Conservation (phyloP, 2,888 invertebrate genomes). For the Mythimna loreyi region DNA sequence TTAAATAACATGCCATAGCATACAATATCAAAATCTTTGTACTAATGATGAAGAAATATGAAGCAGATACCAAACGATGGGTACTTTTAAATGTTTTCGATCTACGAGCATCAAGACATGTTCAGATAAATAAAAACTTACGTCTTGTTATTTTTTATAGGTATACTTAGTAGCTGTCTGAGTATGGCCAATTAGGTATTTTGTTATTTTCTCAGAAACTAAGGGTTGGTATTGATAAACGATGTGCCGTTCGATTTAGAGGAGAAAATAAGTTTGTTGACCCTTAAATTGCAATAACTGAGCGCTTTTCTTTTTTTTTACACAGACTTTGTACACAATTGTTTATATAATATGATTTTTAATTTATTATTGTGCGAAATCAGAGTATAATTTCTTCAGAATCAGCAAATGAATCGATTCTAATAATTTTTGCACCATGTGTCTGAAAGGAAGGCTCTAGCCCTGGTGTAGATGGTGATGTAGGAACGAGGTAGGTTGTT, state of each 20-base stretch:
- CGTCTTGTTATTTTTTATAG: conserved; percentile 61
- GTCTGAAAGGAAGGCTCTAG: too few relatives aligned
- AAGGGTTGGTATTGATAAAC: conserved; percentile 51
- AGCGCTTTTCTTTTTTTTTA: not conserved
- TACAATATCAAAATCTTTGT: too few relatives aligned
- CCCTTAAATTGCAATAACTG: not conserved
- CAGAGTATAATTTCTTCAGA: too few relatives aligned
- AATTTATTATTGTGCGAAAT: too few relatives aligned
- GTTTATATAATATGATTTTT: too few relatives aligned
- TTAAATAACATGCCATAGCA: too few relatives aligned
- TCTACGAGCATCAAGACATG: not conserved
- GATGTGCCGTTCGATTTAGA: conserved; percentile 35
- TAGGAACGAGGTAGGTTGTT: too few relatives aligned
- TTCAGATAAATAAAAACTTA: conserved; percentile 27
- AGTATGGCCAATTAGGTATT: conserved; percentile 45
- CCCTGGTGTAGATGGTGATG: too few relatives aligned
- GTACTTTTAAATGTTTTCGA: conserved; percentile 7
- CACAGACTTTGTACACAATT: not conserved
- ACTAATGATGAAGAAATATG: too few relatives aligned
- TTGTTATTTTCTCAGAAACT: conserved; percentile 32
- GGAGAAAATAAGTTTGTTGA: conserved; percentile 35
- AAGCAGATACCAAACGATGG: not conserved
- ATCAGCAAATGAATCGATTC: too few relatives aligned
- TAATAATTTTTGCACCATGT: too few relatives aligned
- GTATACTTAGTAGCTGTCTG: conserved; percentile 27